Evolutionary conservation across 2,888 invertebrate species (phyloP).

Genomic region (Rotaria magnacalcarata): DNA sequence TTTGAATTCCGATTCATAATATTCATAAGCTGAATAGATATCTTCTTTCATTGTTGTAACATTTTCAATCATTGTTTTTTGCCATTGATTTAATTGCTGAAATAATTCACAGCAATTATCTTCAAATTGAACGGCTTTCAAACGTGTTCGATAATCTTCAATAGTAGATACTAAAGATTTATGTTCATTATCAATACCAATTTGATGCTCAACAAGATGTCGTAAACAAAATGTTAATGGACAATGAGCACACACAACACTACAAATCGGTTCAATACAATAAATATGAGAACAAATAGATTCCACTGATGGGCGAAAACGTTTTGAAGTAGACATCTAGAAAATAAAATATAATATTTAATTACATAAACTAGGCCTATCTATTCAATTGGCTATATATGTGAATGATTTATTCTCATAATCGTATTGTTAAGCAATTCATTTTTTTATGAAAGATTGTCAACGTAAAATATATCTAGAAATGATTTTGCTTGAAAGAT

Average conservation of each 20-base stretch:
- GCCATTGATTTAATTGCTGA: neutral
- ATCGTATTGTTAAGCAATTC: too few relatives aligned
- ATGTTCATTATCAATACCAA: neutral
- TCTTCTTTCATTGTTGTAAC: neutral
- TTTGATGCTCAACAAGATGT: slow-evolving; percentile 21
- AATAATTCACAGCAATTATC: neutral
- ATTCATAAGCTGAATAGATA: neutral
- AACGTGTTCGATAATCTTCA: neutral
- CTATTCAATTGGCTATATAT: too few relatives aligned
- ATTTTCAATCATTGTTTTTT: neutral
- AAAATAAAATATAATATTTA: neutral
- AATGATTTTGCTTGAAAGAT: too few relatives aligned
- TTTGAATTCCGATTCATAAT: neutral
- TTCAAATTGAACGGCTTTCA: neutral
- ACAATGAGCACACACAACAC: neutral
- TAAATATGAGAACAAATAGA: neutral
- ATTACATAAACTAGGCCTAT: too few relatives aligned
- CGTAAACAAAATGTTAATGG: neutral
- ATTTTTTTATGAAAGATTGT: too few relatives aligned
- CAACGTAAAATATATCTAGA: too few relatives aligned
- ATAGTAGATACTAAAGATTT: neutral
- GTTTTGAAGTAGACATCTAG: neutral
- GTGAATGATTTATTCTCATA: too few relatives aligned
- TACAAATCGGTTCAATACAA: neutral
- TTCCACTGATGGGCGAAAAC: neutral